Evolutionary conservation across 1,140 invertebrate species (phyloP).

Genomic region (Octopus bimaculoides): DNA sequence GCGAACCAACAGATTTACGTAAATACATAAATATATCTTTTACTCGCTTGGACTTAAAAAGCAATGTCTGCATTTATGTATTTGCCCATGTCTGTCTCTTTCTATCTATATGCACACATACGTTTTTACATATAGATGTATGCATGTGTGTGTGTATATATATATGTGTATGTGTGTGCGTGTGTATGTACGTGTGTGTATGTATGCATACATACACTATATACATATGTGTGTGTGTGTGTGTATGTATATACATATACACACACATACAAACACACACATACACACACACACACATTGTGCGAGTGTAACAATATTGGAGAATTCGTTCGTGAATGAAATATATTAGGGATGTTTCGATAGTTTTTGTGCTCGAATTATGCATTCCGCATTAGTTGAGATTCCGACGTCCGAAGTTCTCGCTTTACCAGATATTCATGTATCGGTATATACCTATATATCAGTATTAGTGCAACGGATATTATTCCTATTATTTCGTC

Average conservation of each 20-base stretch:
- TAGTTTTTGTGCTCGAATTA: too few species aligned
- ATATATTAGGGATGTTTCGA: too few species aligned
- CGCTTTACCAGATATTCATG: too few species aligned
- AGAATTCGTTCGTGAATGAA: too few species aligned
- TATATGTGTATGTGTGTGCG: background rate
- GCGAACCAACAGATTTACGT: too few species aligned
- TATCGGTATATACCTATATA: too few species aligned
- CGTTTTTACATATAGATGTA: background rate
- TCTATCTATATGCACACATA: background rate
- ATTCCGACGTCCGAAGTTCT: too few species aligned
- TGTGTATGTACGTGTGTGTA: background rate
- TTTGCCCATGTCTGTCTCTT: background rate
- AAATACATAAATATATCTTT: too few species aligned
- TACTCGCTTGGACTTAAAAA: too few species aligned
- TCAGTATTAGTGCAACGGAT: too few species aligned
- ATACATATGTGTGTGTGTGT: background rate
- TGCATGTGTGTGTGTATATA: background rate
- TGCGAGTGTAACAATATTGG: background rate
- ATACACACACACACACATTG: background rate
- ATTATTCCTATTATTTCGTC: too few species aligned
- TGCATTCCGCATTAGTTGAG: too few species aligned
- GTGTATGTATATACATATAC: background rate
- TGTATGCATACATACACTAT: background rate
- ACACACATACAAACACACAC: background rate
- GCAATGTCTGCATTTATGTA: background rate